phyloP scores from a whole-genome alignment of 2,113 vertebrate species.

The Pterophyllum scalare region DNA sequence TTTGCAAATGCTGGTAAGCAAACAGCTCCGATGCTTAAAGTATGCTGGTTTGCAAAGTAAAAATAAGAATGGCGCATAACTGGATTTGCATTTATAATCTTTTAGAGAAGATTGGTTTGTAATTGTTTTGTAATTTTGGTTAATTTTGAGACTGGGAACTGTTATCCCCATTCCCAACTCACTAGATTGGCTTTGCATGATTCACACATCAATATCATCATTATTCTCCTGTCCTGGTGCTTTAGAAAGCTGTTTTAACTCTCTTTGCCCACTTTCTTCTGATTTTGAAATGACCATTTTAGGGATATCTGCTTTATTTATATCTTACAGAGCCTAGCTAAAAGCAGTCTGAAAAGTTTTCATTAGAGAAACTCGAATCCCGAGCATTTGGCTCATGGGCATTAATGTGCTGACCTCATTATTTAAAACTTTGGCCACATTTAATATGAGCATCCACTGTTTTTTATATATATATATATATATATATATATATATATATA shows the following conservation, averaged over 20 bases:
- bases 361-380: rapidly evolving
- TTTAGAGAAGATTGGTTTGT: neutral
- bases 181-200: neutral
- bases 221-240: neutral
- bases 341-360: neutral
- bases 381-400: neutral
- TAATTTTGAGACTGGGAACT: neutral
- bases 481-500: no score
- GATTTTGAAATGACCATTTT: neutral
- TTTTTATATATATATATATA: neutral
- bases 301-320: neutral
- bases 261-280: neutral
- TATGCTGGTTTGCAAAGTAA: rapidly evolving
- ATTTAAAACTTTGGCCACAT: neutral
- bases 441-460: rapidly evolving
- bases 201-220: rapidly evolving
- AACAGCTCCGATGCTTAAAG: neutral
- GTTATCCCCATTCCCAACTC: neutral
- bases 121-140: neutral
- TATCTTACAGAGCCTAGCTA: neutral
- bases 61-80: neutral
- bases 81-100: neutral
- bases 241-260: neutral
- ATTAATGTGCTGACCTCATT: neutral
- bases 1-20: neutral